Percentiles rank a stretch among this genome's conserved stretches.
These are phyloP conservation scores for Picathartes gymnocephalus DNA, from an alignment of 2,113 vertebrate genomes.

Conservation along the genomic window DNA sequence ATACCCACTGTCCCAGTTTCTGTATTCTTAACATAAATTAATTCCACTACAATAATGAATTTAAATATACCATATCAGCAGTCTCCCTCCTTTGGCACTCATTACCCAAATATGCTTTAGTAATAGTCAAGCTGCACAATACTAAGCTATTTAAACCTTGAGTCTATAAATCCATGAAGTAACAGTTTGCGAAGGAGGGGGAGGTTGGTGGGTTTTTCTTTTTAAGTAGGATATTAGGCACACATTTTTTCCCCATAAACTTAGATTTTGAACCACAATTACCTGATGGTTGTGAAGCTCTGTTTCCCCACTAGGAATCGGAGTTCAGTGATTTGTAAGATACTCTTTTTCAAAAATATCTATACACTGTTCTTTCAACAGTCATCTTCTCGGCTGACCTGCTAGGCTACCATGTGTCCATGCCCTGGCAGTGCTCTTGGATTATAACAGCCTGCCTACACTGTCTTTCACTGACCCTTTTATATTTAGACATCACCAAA, in stretches of 20 bases:
- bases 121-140: background rate
- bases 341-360: background rate
- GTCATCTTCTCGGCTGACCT: too few relatives aligned
- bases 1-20: background rate
- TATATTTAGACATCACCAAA: background rate
- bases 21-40: background rate
- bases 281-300: background rate
- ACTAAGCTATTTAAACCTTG: background rate
- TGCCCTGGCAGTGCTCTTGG: background rate
- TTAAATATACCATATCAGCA: background rate
- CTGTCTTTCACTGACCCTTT: background rate
- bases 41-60: background rate
- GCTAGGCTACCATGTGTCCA: accelerated
- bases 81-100: background rate
- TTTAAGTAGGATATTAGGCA: accelerated
- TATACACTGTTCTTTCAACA: background rate
- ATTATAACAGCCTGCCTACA: background rate
- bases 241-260: background rate
- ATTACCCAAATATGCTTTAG: background rate
- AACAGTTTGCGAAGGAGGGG: too few relatives aligned
- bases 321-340: background rate
- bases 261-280: background rate
- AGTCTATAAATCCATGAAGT: background rate
- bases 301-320: background rate
- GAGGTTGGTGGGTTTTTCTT: background rate